phyloP scores from a whole-genome alignment of 2,113 vertebrate species.

The Python bivittatus region DNA sequence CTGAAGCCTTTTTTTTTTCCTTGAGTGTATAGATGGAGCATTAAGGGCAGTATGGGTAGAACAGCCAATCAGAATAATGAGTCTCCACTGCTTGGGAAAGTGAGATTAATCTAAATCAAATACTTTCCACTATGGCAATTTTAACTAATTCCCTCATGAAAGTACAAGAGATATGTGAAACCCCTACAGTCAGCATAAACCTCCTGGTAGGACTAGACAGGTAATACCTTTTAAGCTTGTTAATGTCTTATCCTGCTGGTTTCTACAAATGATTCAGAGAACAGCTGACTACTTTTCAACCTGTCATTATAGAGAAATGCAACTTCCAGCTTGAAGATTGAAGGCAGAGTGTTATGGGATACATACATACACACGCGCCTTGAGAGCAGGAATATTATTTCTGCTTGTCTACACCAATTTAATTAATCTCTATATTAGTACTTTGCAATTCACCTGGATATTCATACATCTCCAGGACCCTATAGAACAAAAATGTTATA shows the following conservation, averaged over 20 bases:
- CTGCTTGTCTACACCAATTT: conserved; percentile 19
- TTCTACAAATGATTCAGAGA: conserved; percentile 72
- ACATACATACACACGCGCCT: neutral
- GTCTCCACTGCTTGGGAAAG: conserved; percentile 72
- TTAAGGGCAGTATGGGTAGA: conserved; percentile 63
- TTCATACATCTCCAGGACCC: conserved; percentile 8
- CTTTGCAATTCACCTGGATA: conserved; percentile 1
- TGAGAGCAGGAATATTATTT: conserved; percentile 26
- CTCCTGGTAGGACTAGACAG: conserved; percentile 70
- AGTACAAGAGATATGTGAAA: conserved; percentile 71
- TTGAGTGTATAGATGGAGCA: conserved; percentile 60
- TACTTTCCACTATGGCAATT: conserved; percentile 77
- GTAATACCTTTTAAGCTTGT: conserved; percentile 79
- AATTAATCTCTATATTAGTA: conserved; percentile 41
- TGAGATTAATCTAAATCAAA: conserved; percentile 79
- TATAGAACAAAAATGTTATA: neutral
- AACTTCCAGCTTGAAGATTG: conserved; percentile 49
- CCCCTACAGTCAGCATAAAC: conserved; percentile 66
- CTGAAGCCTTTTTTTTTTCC: conserved; percentile 41
- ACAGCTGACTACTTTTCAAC: conserved; percentile 64
- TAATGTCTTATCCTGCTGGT: conserved; percentile 77
- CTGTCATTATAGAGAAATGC: conserved; percentile 62
- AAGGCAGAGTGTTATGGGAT: conserved; percentile 32
- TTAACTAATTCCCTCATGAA: conserved; percentile 77
- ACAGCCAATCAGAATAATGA: conserved; percentile 74